Evolutionary conservation across 2,797 vertebrate genomes (phyloP).

Genomic region (Pyrocephalus nanus): DNA sequence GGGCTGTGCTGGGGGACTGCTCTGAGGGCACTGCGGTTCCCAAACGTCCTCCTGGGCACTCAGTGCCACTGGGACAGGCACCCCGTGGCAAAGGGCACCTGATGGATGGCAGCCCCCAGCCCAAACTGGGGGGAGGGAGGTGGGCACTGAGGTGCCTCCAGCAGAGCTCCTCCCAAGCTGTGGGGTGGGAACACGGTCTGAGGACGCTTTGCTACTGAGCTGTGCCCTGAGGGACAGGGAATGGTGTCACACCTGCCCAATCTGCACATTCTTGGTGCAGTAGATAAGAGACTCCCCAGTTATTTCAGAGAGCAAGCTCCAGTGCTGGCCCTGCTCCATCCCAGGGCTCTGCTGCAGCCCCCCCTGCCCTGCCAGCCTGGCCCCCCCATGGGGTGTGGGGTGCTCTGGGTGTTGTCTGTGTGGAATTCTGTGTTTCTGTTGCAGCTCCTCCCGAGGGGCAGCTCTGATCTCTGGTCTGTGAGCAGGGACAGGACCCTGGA

Average conservation of each 20-base stretch:
- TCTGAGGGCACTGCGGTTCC: neutral
- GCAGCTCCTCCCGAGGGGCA: neutral
- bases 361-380: neutral
- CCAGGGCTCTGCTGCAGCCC: neutral
- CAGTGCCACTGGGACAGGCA: neutral
- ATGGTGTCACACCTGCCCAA: neutral
- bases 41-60: neutral
- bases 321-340: neutral
- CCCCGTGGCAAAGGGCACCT: too few species aligned
- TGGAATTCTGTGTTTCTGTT: neutral
- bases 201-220: neutral
- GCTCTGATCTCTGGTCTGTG: neutral
- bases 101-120: neutral
- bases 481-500: neutral
- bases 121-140: neutral
- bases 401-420: neutral
- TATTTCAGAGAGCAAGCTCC: neutral
- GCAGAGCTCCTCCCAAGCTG: neutral
- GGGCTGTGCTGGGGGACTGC: neutral
- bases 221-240: neutral
- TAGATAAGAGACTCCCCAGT: too few species aligned
- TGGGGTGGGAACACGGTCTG: rapidly evolving
- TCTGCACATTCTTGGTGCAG: neutral
- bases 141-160: neutral
- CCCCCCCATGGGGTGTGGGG: neutral